Percentiles rank a stretch among this genome's conserved stretches.
Evolutionary conservation across 2,113 vertebrate species (phyloP).

Genomic region (Hippocampus guttulatus): DNA sequence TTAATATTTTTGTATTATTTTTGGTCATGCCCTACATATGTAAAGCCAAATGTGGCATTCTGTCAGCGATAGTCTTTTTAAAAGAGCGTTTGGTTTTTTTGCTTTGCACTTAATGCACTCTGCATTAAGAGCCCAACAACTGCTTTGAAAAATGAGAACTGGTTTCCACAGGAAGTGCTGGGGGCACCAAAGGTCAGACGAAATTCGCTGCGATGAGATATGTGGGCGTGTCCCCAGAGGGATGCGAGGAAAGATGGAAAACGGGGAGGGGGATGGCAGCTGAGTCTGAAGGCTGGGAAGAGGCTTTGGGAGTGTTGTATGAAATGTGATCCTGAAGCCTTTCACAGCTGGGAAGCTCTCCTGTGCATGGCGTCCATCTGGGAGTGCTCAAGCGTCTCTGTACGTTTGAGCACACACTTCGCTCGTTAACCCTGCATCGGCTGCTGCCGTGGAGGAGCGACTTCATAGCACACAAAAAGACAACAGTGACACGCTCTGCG

Average conservation of each 20-base stretch:
- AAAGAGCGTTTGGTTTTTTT: not conserved
- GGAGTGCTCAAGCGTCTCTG: slow-evolving; percentile 36
- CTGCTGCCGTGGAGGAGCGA: slow-evolving; percentile 13
- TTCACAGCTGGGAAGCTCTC: slow-evolving; percentile 63
- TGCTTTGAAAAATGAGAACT: slow-evolving; percentile 29
- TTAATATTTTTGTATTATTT: not conserved
- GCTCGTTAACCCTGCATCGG: slow-evolving; percentile 45
- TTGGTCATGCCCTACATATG: not conserved
- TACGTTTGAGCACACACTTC: slow-evolving; percentile 26
- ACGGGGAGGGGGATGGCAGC: slow-evolving; percentile 14
- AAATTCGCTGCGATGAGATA: slow-evolving; percentile 26
- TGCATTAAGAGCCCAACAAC: slow-evolving; percentile 6
- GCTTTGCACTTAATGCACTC: not conserved
- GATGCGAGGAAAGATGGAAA: slow-evolving; percentile 4
- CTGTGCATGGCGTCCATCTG: slow-evolving; percentile 42
- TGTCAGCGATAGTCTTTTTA: not conserved
- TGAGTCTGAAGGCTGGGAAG: slow-evolving; percentile 32
- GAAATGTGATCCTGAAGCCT: slow-evolving; percentile 62
- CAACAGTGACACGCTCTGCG: slow-evolving; percentile 33
- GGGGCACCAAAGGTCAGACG: slow-evolving; percentile 49
- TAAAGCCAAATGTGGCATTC: not conserved
- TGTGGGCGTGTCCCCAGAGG: slow-evolving; percentile 41
- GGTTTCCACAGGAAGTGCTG: slow-evolving; percentile 53
- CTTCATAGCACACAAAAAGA: slow-evolving; percentile 8
- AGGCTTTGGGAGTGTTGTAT: slow-evolving; percentile 46